Percentiles rank a stretch among this genome's conserved stretches.
Conservation (phyloP, 2,797 vertebrate genomes). For the Gallirallus australis region DNA sequence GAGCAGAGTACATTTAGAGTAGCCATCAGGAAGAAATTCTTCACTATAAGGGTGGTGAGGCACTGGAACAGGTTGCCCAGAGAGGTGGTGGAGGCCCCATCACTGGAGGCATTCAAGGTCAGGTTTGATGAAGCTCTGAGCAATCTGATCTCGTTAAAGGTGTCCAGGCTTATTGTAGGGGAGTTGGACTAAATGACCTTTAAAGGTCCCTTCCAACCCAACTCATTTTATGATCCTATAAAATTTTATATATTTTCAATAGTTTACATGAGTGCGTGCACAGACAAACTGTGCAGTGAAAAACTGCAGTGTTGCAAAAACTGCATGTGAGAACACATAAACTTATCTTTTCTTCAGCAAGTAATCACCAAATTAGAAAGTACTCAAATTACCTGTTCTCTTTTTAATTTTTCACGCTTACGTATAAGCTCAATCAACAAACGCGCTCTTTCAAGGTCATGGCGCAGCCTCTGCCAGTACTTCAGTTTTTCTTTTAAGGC, state of each 20-base stretch:
- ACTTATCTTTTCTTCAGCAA: not conserved
- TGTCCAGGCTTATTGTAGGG: not conserved
- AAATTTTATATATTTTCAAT: not conserved
- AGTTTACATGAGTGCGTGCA: rapidly evolving
- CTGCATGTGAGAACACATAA: not conserved
- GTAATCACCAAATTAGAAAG: not conserved
- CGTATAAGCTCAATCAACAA: constrained; percentile 95
- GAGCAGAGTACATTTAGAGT: not conserved
- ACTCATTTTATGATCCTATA: not conserved
- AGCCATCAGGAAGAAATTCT: not conserved
- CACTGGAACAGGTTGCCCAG: not conserved
- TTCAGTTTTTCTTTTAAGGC: constrained; percentile 95
- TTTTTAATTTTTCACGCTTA: constrained; percentile 97
- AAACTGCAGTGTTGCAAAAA: not conserved
- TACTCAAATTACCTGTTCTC: constrained; percentile 88
- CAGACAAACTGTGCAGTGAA: no score
- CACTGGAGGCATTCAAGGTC: not conserved
- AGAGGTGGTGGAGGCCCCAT: not conserved
- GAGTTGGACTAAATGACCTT: not conserved
- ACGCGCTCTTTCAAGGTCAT: constrained; percentile 93
- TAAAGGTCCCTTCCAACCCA: not conserved
- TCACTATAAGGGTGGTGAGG: not conserved
- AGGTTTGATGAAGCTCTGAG: rapidly evolving
- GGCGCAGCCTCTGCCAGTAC: constrained; percentile 94
- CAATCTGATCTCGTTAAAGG: not conserved